A percentile compares a stretch with the other conserved stretches of the same genome.
Conservation (phyloP, 2,113 vertebrate species). For the Cyrtonyx montezumae region DNA sequence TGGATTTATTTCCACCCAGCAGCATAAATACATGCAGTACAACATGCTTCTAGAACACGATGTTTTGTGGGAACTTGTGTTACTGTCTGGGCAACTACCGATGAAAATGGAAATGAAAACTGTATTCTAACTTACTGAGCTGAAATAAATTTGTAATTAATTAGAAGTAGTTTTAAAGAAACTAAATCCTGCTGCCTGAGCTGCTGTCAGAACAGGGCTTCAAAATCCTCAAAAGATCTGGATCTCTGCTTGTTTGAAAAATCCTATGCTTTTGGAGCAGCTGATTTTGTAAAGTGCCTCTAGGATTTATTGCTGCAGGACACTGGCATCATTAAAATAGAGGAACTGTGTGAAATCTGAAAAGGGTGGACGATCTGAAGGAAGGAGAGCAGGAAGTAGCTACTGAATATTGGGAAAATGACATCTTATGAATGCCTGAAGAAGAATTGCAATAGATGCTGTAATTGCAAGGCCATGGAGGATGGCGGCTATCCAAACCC, state of each 20-base stretch:
- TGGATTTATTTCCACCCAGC: neutral
- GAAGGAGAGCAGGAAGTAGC: neutral
- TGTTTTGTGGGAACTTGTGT: neutral
- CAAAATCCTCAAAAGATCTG: neutral
- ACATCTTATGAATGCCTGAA: neutral
- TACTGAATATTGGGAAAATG: neutral
- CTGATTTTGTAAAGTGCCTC: neutral
- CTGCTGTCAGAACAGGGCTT: neutral
- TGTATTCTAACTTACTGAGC: neutral
- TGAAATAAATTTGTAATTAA: neutral
- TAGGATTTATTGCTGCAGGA: neutral
- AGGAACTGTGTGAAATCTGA: neutral
- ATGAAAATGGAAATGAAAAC: neutral
- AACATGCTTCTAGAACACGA: neutral
- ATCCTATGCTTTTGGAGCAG: neutral
- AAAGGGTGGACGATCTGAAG: neutral
- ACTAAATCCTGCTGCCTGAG: neutral
- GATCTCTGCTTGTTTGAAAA: neutral
- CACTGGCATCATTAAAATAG: neutral
- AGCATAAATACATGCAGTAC: neutral
- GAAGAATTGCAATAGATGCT: neutral
- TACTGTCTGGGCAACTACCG: accelerated
- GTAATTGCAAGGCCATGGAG: neutral
- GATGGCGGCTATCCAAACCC: neutral
- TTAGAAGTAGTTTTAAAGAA: neutral